Percentiles rank a stretch among this genome's conserved stretches.
phyloP scores from a whole-genome alignment of 92 coral and sea anemone species.

The Parazoanthus atlanticus region DNA sequence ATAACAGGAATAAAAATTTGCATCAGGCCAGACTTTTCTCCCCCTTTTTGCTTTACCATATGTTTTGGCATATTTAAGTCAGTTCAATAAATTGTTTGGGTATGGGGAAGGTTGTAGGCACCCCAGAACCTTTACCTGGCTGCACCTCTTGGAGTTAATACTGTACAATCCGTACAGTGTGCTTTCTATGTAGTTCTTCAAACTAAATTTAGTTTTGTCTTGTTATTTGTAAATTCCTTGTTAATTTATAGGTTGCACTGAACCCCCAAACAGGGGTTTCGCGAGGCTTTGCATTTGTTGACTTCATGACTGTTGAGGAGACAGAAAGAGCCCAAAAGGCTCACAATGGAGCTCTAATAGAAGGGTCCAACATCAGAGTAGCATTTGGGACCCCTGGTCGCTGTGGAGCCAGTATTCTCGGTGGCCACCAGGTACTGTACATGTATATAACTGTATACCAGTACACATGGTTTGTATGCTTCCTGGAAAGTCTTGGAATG shows the following conservation, averaged over 20 bases:
- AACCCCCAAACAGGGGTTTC: conserved; percentile 70
- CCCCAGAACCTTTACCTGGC: no score
- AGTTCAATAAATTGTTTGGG: no score
- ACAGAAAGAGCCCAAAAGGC: conserved; percentile 86
- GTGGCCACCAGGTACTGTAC: conserved; percentile 49
- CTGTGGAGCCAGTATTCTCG: conserved; percentile 77
- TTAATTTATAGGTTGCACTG: conserved; percentile 69
- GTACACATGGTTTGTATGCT: no score
- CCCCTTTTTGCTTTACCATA: no score
- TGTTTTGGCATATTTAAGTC: no score
- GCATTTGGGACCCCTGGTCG: conserved; percentile 97
- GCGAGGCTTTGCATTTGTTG: conserved; percentile 94
- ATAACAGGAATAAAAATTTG: no score
- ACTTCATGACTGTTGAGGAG: conserved; percentile 77
- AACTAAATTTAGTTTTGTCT: neutral
- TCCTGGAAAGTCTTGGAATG: no score
- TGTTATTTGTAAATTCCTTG: neutral
- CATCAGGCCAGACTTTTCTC: no score
- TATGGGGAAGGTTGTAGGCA: no score
- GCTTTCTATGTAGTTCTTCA: no score
- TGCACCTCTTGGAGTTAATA: no score
- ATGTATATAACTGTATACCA: neutral
- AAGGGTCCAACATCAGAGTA: conserved; percentile 78
- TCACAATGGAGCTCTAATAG: conserved; percentile 77
- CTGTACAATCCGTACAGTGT: neutral